Evolutionary conservation across 1,140 invertebrate genomes (phyloP).

Genomic region (Penaeus indicus): DNA sequence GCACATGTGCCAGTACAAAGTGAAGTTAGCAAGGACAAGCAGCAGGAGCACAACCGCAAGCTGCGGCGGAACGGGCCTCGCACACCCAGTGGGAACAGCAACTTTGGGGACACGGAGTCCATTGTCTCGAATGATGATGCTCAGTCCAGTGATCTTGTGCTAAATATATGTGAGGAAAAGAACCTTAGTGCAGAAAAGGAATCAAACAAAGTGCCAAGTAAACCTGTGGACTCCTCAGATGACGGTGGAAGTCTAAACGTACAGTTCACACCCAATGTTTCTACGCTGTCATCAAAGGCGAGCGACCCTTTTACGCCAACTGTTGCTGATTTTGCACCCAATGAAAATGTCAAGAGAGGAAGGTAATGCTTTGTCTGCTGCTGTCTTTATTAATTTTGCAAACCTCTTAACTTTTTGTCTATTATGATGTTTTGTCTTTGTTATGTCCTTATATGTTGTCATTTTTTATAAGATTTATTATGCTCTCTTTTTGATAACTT

Average conservation of each 20-base stretch:
- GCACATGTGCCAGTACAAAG: conserved; percentile 15
- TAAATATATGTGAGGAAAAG: conserved; percentile 65
- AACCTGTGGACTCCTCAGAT: conserved; percentile 61
- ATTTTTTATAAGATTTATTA: too few relatives aligned
- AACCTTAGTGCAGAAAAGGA: conserved; percentile 63
- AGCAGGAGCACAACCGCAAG: conserved; percentile 56
- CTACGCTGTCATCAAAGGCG: conserved; percentile 7
- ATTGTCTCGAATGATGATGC: conserved; percentile 61
- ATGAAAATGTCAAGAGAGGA: conserved; percentile 50
- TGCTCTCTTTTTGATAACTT: too few relatives aligned
- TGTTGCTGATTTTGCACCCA: conserved; percentile 55
- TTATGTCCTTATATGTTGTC: too few relatives aligned
- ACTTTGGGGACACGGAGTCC: conserved; percentile 61
- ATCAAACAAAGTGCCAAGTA: conserved; percentile 57
- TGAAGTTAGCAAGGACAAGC: conserved; percentile 51
- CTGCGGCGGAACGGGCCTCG: conserved; percentile 54
- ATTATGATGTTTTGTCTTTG: background rate
- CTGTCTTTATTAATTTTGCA: background rate
- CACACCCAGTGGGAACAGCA: conserved; percentile 64
- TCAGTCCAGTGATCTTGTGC: conserved; percentile 57
- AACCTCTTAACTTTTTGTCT: background rate
- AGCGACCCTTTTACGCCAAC: conserved; percentile 60
- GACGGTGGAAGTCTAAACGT: conserved; percentile 59
- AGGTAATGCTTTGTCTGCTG: conserved; percentile 39
- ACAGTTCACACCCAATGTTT: conserved; percentile 61